phyloP scores from a whole-genome alignment of 2,797 vertebrate genomes.

The Danio choprae region DNA sequence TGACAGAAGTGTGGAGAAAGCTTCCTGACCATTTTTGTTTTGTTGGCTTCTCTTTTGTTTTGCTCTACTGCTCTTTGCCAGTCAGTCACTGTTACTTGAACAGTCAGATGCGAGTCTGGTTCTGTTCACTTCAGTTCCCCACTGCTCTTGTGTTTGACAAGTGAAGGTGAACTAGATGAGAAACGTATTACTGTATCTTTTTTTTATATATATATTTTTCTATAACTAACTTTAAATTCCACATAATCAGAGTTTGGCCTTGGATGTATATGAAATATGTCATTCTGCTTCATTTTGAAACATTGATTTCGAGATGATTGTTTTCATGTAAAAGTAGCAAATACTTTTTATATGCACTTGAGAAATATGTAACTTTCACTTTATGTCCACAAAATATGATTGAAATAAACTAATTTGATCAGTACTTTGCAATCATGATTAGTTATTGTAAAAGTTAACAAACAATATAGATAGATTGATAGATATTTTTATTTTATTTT shows the following conservation, averaged over 20 bases:
- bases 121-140: conserved; percentile 30
- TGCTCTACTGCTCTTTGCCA: conserved; percentile 54
- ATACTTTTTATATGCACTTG: conserved; percentile 13
- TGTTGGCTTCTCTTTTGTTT: conserved; percentile 25
- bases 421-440: not conserved
- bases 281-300: not conserved
- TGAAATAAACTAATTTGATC: conserved; percentile 3
- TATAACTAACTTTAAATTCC: not conserved
- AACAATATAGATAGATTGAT: too few relatives aligned
- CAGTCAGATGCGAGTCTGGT: conserved; percentile 43
- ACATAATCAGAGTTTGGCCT: conserved; percentile 1
- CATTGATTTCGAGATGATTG: not conserved
- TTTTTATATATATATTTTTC: conserved; percentile 19
- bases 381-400: conserved; percentile 2
- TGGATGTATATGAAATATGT: not conserved
- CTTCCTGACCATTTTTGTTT: conserved; percentile 8
- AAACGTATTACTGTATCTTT: conserved; percentile 30
- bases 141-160: not conserved
- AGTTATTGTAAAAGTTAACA: not conserved
- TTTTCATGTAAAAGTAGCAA: conserved; percentile 10
- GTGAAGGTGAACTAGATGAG: not conserved
- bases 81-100: conserved; percentile 53
- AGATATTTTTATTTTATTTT: too few relatives aligned
- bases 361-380: not conserved
- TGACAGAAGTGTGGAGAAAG: not conserved